Conservation (phyloP, 2,888 invertebrate species). For the Hydropsyche betteni region DNA sequence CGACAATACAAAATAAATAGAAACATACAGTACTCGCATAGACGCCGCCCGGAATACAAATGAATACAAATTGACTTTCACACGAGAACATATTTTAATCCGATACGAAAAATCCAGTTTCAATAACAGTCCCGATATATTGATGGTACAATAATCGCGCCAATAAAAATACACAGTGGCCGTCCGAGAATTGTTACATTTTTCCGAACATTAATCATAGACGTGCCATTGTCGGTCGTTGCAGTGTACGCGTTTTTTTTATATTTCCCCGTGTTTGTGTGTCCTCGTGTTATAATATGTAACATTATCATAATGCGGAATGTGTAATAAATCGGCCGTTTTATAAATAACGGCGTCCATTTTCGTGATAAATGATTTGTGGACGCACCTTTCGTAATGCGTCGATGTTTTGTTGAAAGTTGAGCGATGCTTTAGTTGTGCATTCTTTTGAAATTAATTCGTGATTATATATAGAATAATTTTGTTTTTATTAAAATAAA, state of each 20-base stretch:
- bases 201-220: constrained; percentile 22
- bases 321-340: neutral
- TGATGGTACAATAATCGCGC: constrained; percentile 29
- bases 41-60: constrained; percentile 20
- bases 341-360: constrained; percentile 14
- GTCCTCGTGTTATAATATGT: too few relatives aligned
- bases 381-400: constrained; percentile 4
- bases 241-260: neutral
- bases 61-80: constrained; percentile 49
- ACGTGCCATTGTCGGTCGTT: constrained; percentile 5
- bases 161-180: constrained; percentile 5
- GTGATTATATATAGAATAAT: too few relatives aligned
- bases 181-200: constrained; percentile 18
- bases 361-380: constrained; percentile 10
- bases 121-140: constrained; percentile 18
- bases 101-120: constrained; percentile 25
- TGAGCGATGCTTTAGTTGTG: too few relatives aligned
- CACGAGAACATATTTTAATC: constrained; percentile 45
- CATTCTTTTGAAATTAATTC: too few relatives aligned
- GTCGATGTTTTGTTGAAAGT: too few relatives aligned
- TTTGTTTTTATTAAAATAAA: too few relatives aligned
- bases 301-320: too few relatives aligned
- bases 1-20: too few relatives aligned
- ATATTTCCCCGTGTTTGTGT: too few relatives aligned
- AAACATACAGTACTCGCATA: too few relatives aligned